A percentile compares a stretch with the other conserved stretches of the same genome.
These are phyloP conservation scores for Shargacucullia verbasci DNA, from an alignment of 2,888 invertebrate species.

Conservation along the genomic window DNA sequence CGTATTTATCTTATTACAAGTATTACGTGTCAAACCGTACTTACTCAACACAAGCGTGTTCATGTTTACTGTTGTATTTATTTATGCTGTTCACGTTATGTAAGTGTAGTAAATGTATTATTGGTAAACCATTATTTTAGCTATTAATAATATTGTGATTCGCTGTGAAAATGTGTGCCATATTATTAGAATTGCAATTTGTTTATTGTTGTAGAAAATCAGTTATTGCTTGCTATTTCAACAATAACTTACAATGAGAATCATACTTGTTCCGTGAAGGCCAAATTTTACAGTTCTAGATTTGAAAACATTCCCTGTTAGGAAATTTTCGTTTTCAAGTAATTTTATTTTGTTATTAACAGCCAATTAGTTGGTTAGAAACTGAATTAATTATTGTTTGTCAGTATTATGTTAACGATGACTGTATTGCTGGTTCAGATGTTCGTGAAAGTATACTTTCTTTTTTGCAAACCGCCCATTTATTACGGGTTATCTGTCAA, in stretches of 20 bases:
- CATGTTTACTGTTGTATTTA: slow-evolving; percentile 51
- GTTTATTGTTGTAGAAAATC: slow-evolving; percentile 29
- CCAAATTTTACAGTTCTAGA: slow-evolving; percentile 55
- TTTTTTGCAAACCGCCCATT: slow-evolving; percentile 72
- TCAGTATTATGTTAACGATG: slow-evolving; percentile 56
- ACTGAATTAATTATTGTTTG: slow-evolving; percentile 51
- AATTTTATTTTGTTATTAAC: slow-evolving; percentile 20
- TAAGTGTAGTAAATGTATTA: slow-evolving; percentile 29
- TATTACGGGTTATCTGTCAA: slow-evolving; percentile 64
- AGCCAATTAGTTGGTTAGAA: slow-evolving; percentile 42
- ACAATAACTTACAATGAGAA: slow-evolving; percentile 42
- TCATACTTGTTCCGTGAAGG: slow-evolving; percentile 61
- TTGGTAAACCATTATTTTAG: slow-evolving; percentile 32
- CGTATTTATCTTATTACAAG: slow-evolving; percentile 69
- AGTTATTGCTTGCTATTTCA: slow-evolving; percentile 35
- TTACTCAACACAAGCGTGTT: slow-evolving; percentile 28
- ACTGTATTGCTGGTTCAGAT: slow-evolving; percentile 61
- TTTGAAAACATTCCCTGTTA: slow-evolving; percentile 39
- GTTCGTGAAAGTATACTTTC: slow-evolving; percentile 77
- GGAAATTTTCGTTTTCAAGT: slow-evolving; percentile 32
- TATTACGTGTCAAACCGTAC: slow-evolving; percentile 61
- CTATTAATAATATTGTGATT: slow-evolving; percentile 31
- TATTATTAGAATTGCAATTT: slow-evolving; percentile 10
- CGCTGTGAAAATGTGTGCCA: slow-evolving; percentile 11
- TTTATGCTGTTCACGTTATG: slow-evolving; percentile 30